Conservation (phyloP, 2,888 invertebrate genomes). For the Camptogramma bilineatum region DNA sequence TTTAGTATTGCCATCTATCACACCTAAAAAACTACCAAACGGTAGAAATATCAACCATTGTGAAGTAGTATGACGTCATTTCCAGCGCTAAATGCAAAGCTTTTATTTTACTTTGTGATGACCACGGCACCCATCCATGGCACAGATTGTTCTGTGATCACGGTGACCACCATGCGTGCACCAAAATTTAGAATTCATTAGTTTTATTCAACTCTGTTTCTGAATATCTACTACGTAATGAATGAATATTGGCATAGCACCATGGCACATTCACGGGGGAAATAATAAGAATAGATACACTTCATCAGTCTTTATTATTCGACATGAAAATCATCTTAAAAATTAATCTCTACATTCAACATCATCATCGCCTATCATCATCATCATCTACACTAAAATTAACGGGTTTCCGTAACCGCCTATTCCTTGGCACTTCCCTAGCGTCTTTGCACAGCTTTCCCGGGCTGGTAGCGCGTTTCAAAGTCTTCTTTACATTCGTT, state of each 20-base stretch:
- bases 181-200: no score
- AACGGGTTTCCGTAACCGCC: conserved; percentile 18
- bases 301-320: neutral
- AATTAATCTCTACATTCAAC: no score
- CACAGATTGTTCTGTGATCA: no score
- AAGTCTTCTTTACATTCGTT: conserved; percentile 24
- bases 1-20: neutral
- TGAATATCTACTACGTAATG: no score
- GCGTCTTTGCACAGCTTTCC: conserved; percentile 56
- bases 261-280: no score
- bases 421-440: neutral
- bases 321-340: neutral
- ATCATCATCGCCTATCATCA: conserved; percentile 8
- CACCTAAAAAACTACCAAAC: neutral
- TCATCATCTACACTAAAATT: conserved; percentile 18
- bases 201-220: no score
- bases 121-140: no score
- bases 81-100: neutral
- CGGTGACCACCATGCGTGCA: no score
- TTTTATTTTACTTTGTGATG: no score
- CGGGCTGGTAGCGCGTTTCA: conserved; percentile 67
- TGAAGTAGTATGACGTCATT: neutral
- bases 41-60: neutral
- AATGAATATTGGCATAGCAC: no score
- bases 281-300: no score